Conservation (phyloP, 2,888 invertebrate species). For the Chydorus sphaericus region DNA sequence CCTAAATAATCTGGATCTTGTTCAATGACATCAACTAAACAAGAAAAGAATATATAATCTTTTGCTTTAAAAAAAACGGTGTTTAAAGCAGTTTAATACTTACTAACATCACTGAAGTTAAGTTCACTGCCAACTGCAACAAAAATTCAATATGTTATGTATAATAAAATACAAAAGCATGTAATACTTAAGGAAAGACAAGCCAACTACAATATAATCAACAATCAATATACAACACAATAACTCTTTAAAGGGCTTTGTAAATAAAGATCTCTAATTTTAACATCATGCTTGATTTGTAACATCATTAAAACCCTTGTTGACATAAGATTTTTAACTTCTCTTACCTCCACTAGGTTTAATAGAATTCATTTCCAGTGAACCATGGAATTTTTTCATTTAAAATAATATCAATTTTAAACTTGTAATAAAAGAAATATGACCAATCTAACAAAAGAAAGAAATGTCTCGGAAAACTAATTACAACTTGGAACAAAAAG, state of each 20-base stretch:
- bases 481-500: background rate
- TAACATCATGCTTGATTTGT: background rate
- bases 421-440: too few species aligned
- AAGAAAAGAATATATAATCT: background rate
- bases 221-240: background rate
- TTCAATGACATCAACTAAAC: conserved; percentile 16
- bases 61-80: too few species aligned
- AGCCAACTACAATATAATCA: background rate
- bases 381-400: background rate
- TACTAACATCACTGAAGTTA: conserved; percentile 66
- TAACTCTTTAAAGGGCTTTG: background rate
- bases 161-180: background rate
- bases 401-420: background rate
- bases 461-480: background rate
- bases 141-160: too few species aligned
- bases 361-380: conserved; percentile 1
- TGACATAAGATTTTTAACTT: background rate
- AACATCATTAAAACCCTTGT: background rate
- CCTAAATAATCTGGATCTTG: conserved; percentile 11
- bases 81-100: conserved; percentile 34
- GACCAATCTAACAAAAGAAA: too few species aligned
- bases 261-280: background rate
- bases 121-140: conserved; percentile 27
- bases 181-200: background rate
- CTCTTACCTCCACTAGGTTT: conserved; percentile 10